Evolutionary conservation across 2,888 invertebrate genomes (phyloP), one percentile per base, ranked within the genome.

Genomic region (Acleris holmiana): DNA sequence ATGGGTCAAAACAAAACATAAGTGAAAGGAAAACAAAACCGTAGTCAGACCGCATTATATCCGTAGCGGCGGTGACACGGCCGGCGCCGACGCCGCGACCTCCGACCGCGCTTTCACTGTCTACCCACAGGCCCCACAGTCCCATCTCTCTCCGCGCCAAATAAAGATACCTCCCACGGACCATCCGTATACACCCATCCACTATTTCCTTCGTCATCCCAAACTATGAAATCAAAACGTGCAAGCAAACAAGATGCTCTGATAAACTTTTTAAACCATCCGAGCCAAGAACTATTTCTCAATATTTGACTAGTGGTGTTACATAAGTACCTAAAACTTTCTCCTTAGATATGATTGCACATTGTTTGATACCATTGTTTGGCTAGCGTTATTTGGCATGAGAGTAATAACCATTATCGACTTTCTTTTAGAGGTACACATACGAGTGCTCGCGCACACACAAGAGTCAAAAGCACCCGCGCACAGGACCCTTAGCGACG

Each of bases 51-150:
- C 66, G 59, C 67, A 58, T 56, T 55, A 61, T 53, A 51, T 48
- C 58, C 57, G 66, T 66, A 49, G 63, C 67, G 65, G 66, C 60
- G 67, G 66, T 60, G 71, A 70, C 71, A 65, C 61, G 61, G 62
- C 35, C 35, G 35, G 35, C 29, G 59, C 62, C 69, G 64, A 72
- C 74, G 65, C 69, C 74, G 67, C 78, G 83, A 84, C 85, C 86
- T 83, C 71, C 75, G 83, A 82, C 82, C 84, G 74, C 77, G 73
- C 86, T 86, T 87, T 87, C 86, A 78, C 86, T 70, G 69, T 74
- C 69, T 68, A 48, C 68, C 69, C 50, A 61, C 61, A 44, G 55
- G 46, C 56, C 10, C 77, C 78, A 17, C n/a, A 76, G 77, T 76
- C 59, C 71, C 66, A 67, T 68, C 61, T 67, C 71, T 68, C 73